phyloP scores from a whole-genome alignment of 2,113 vertebrate genomes.

The Syngnathus scovelli region DNA sequence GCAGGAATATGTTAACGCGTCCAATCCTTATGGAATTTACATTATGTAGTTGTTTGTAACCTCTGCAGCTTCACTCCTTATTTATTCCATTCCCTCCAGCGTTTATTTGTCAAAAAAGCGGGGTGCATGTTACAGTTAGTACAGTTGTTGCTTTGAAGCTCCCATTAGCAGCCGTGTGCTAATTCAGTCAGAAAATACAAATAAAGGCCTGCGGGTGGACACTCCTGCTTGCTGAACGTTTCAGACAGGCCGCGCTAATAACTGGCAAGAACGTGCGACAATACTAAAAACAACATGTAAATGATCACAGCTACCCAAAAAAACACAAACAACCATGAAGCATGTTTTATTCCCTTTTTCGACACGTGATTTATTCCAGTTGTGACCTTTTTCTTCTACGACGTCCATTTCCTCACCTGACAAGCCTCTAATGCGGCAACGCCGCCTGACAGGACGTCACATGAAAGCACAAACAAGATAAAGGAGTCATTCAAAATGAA shows the following conservation, averaged over 20 bases:
- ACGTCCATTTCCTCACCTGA: conserved; percentile 38
- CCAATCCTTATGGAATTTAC: neutral
- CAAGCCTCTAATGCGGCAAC: conserved; percentile 50
- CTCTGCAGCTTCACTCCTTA: neutral
- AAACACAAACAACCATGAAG: conserved; percentile 1
- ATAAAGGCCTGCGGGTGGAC: conserved; percentile 40
- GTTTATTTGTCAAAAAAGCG: neutral
- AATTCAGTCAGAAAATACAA: conserved; percentile 36
- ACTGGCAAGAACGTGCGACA: conserved; percentile 32
- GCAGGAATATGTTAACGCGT: neutral
- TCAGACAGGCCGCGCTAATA: conserved; percentile 26
- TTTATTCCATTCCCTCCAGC: neutral
- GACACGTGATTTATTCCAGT: conserved; percentile 31
- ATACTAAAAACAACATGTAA: conserved; percentile 36
- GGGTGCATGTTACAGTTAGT: neutral
- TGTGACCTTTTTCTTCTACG: conserved; percentile 2
- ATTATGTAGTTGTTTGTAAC: neutral
- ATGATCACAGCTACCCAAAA: conserved; percentile 12
- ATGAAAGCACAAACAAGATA: conserved; percentile 73
- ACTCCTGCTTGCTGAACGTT: conserved; percentile 40
- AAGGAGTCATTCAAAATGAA: conserved; percentile 72
- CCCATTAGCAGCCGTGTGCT: neutral
- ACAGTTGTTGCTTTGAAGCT: neutral
- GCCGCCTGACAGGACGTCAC: conserved; percentile 49
- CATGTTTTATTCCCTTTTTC: conserved; percentile 32